Evolutionary conservation across 2,888 invertebrate species (phyloP).

Genomic region (Empis stercorea): DNA sequence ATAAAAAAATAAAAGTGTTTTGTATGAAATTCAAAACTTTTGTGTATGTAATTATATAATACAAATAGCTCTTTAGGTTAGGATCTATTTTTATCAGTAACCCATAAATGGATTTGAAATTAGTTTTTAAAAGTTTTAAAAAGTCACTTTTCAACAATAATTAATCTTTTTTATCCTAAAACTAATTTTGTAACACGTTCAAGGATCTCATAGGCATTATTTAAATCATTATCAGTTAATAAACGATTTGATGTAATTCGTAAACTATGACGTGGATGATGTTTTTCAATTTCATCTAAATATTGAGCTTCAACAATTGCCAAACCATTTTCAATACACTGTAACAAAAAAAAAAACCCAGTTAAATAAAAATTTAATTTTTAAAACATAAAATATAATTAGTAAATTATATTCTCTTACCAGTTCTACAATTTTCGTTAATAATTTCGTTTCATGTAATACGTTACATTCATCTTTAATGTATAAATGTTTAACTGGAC

Average conservation of each 20-base stretch:
- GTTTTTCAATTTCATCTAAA: constrained; percentile 49
- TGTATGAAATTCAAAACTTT: too few species aligned
- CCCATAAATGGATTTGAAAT: too few species aligned
- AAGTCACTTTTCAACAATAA: too few species aligned
- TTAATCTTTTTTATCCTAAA: too few species aligned
- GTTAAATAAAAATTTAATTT: not conserved
- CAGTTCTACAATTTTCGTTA: constrained; percentile 49
- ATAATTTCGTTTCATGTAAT: constrained; percentile 39
- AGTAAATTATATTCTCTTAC: constrained; percentile 22
- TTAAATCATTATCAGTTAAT: constrained; percentile 50
- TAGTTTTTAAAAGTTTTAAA: too few species aligned
- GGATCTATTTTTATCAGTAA: too few species aligned
- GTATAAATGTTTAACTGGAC: constrained; percentile 65
- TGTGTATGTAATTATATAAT: too few species aligned
- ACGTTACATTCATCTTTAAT: constrained; percentile 41
- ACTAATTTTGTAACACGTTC: constrained; percentile 31
- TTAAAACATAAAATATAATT: not conserved
- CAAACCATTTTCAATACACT: constrained; percentile 52
- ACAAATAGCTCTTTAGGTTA: too few species aligned
- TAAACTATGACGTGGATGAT: constrained; percentile 57
- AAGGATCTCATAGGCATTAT: constrained; percentile 32
- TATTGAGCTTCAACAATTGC: constrained; percentile 60
- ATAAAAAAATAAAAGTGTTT: too few species aligned
- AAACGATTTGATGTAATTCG: constrained; percentile 55
- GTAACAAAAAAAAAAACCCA: too few species aligned